These are phyloP conservation scores for Bettongia penicillata DNA, from an alignment of 2,113 vertebrate species.

Conservation along the genomic window DNA sequence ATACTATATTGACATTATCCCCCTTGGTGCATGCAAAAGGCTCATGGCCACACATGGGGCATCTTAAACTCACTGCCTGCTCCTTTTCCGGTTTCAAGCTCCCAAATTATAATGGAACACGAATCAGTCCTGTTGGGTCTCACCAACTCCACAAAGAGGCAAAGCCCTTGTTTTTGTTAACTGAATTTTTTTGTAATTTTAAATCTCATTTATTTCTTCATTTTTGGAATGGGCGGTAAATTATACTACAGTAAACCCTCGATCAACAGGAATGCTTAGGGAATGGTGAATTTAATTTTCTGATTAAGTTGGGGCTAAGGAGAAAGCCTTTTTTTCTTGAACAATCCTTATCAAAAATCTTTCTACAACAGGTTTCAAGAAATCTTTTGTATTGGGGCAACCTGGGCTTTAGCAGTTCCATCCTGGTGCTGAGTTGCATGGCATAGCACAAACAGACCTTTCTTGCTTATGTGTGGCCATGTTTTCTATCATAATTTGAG, in stretches of 20 bases:
- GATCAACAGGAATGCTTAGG: conserved; percentile 30
- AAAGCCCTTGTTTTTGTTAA: conserved; percentile 52
- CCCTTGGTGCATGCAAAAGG: conserved; percentile 61
- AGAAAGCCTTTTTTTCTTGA: not conserved
- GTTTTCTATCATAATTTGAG: not conserved
- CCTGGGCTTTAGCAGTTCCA: not conserved
- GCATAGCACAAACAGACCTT: not conserved
- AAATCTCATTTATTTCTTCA: conserved; percentile 42
- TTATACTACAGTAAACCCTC: conserved; percentile 2
- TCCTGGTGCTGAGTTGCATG: not conserved
- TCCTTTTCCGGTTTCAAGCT: conserved; percentile 24
- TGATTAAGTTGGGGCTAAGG: not conserved
- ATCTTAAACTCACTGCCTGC: conserved; percentile 26
- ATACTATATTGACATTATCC: conserved; percentile 25
- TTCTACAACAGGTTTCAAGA: conserved; percentile 9
- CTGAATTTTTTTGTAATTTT: conserved; percentile 39
- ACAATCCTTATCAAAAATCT: conserved; percentile 36
- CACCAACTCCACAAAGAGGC: not conserved
- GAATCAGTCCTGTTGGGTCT: conserved; percentile 41
- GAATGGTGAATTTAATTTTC: conserved; percentile 10
- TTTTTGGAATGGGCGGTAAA: conserved; percentile 35
- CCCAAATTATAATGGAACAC: conserved; percentile 9
- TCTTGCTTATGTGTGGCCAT: not conserved
- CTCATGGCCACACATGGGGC: conserved; percentile 42
- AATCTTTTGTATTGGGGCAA: not conserved